phyloP scores from a whole-genome alignment of 2,113 vertebrate genomes.

The Megaptera novaeangliae region DNA sequence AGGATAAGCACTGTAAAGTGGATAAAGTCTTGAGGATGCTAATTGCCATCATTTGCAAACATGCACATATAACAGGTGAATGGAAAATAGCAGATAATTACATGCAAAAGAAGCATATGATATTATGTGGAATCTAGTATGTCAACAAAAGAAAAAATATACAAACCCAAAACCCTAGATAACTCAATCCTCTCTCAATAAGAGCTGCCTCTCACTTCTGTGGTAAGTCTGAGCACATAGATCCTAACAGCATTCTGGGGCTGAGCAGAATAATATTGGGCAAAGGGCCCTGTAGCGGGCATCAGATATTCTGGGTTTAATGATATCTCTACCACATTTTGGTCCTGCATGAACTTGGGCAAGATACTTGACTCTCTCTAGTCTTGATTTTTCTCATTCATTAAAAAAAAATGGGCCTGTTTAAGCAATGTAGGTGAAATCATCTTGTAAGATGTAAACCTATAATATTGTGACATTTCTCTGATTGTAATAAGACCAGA shows the following conservation, averaged over 20 bases:
- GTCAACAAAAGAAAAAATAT: slow-evolving; percentile 6
- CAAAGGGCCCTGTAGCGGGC: neutral
- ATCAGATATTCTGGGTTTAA: neutral
- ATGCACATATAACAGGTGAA: neutral
- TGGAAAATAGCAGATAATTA: neutral
- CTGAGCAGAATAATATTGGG: neutral
- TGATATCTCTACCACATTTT: neutral
- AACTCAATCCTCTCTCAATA: neutral
- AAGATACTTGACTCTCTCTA: neutral
- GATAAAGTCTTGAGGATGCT: neutral
- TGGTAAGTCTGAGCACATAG: neutral
- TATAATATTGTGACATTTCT: neutral
- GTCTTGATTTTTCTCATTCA: neutral
- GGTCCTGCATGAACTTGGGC: neutral
- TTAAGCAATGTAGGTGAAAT: neutral
- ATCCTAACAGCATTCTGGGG: neutral
- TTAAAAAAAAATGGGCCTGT: neutral
- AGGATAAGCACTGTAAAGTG: neutral
- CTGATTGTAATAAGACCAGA: neutral
- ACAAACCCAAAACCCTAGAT: neutral
- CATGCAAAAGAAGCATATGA: neutral
- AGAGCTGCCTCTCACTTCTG: neutral
- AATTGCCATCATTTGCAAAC: slow-evolving; percentile 14
- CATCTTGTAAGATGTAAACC: neutral
- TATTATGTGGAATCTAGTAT: neutral